These are phyloP conservation scores for Pyrochroa serraticornis DNA, from an alignment of 2,888 invertebrate genomes.

Conservation along the genomic window DNA sequence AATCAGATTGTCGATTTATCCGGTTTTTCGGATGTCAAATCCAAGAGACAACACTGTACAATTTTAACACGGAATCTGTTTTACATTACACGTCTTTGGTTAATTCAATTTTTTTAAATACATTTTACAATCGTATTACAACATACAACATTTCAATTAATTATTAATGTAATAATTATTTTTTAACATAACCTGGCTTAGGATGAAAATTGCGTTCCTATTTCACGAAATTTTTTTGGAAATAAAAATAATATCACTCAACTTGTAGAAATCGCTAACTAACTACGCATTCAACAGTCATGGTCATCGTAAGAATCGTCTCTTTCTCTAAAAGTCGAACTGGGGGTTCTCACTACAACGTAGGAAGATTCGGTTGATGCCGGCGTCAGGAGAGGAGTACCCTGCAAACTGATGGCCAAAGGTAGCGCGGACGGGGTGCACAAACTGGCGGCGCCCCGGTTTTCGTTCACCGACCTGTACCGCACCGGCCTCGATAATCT, in stretches of 20 bases:
- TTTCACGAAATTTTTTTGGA: no score
- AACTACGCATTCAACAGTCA: constrained; percentile 44
- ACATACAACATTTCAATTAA: constrained; percentile 13
- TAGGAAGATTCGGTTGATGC: constrained; percentile 52
- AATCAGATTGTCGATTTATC: constrained; percentile 24
- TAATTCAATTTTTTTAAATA: constrained; percentile 4
- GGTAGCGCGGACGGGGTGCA: constrained; percentile 77
- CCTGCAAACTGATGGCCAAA: constrained; percentile 76
- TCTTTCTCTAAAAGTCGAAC: constrained; percentile 51
- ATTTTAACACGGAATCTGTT: constrained; percentile 7
- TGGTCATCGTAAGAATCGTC: constrained; percentile 54
- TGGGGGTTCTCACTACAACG: constrained; percentile 53
- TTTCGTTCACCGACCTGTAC: constrained; percentile 73
- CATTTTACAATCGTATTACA: constrained; percentile 1
- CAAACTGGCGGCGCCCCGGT: constrained; percentile 71
- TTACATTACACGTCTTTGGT: constrained; percentile 28
- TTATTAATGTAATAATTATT: neutral
- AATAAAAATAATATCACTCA: no score
- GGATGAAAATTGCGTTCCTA: neutral
- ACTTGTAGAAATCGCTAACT: no score
- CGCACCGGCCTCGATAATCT: constrained; percentile 75
- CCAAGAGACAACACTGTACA: no score
- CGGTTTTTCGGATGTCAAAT: neutral
- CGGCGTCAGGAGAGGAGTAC: constrained; percentile 61
- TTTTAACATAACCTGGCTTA: neutral